Evolutionary conservation across 2,888 invertebrate species (phyloP).

Genomic region (Heliothis peltigera): DNA sequence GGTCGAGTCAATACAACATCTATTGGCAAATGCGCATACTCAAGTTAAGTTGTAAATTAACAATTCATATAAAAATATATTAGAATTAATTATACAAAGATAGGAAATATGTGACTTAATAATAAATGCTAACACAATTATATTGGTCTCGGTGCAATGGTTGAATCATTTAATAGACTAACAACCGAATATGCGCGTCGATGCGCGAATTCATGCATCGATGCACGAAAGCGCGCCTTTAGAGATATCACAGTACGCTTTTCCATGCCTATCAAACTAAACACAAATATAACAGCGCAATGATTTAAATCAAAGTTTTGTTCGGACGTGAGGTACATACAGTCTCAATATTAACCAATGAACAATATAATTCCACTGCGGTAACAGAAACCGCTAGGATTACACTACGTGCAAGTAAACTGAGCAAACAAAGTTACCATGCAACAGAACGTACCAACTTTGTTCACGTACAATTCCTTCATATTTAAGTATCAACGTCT

Average conservation of each 20-base stretch:
- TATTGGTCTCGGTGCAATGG: background rate
- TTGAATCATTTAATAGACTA: constrained; percentile 1
- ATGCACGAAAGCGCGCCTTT: background rate
- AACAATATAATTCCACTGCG: constrained; percentile 46
- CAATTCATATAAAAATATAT: too few relatives aligned
- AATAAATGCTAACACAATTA: too few relatives aligned
- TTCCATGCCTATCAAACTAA: background rate
- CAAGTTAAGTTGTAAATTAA: too few relatives aligned
- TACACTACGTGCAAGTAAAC: constrained; percentile 44
- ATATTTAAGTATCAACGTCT: constrained; percentile 3
- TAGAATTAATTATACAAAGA: too few relatives aligned
- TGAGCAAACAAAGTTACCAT: constrained; percentile 30
- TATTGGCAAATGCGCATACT: too few relatives aligned
- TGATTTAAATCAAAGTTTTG: constrained; percentile 3
- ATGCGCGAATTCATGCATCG: background rate
- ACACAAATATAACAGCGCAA: background rate
- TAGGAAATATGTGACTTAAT: too few relatives aligned
- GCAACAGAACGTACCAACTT: constrained; percentile 21
- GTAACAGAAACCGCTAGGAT: constrained; percentile 41
- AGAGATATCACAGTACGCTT: constrained; percentile 2
- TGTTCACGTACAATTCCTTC: constrained; percentile 7
- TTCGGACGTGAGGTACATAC: constrained; percentile 24
- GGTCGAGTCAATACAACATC: too few relatives aligned
- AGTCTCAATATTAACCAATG: constrained; percentile 24
- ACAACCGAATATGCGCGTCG: background rate